Evolutionary conservation across 2,113 vertebrate genomes (phyloP).

Genomic region (Bettongia penicillata): DNA sequence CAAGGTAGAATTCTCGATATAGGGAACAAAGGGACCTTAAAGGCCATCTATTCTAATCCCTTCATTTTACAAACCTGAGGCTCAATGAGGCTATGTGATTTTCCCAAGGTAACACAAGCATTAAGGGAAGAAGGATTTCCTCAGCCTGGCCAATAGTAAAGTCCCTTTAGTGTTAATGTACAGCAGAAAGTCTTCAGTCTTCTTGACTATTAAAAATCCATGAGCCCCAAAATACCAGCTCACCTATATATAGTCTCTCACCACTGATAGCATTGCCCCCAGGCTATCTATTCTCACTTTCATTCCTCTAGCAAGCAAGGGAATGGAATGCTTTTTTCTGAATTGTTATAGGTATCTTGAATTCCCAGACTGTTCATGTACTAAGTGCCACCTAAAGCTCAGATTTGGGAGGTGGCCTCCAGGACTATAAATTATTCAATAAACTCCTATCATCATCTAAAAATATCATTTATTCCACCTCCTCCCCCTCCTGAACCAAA

Average conservation of each 20-base stretch:
- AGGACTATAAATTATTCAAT: constrained; percentile 42
- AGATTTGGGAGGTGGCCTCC: not conserved
- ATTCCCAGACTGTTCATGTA: not conserved
- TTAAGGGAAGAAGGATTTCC: not conserved
- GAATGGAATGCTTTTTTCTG: not conserved
- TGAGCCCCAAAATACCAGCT: not conserved
- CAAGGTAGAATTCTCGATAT: not conserved
- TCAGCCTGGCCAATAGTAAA: not conserved
- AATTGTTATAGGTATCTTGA: not conserved
- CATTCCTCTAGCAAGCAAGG: not conserved
- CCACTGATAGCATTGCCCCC: not conserved
- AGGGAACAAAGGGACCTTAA: not conserved
- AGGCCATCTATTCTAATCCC: not conserved
- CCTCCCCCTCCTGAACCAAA: not conserved
- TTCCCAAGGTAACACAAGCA: not conserved
- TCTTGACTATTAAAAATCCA: not conserved
- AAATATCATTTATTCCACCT: constrained; percentile 53
- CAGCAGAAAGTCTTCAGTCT: not conserved
- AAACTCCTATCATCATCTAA: constrained; percentile 29
- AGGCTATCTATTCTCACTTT: not conserved
- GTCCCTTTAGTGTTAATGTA: not conserved
- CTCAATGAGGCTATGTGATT: not conserved
- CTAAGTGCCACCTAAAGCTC: not conserved
- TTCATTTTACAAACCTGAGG: not conserved
- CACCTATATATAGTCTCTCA: not conserved